phyloP scores from a whole-genome alignment of 2,113 vertebrate genomes.

The Porphyrio hochstetteri region DNA sequence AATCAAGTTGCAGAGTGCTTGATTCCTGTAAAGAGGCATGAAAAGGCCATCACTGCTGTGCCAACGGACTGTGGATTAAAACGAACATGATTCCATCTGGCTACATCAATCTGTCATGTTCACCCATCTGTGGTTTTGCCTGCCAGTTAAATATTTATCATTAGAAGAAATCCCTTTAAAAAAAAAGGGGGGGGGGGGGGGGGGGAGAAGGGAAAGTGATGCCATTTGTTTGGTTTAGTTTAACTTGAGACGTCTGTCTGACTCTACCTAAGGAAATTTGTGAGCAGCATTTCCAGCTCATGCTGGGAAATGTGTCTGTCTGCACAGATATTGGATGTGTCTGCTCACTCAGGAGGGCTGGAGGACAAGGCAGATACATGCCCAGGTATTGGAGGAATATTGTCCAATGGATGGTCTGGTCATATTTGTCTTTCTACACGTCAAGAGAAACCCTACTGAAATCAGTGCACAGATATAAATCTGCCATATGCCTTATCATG shows the following conservation, averaged over 20 bases:
- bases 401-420: not conserved
- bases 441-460: not conserved
- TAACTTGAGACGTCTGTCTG: not conserved
- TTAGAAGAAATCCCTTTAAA: not conserved
- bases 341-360: not conserved
- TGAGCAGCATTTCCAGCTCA: not conserved
- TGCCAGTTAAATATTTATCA: not conserved
- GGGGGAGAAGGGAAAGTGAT: not conserved
- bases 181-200: not conserved
- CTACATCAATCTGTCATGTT: conserved; percentile 16
- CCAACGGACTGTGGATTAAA: conserved; percentile 12
- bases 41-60: conserved; percentile 13
- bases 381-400: not conserved
- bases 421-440: not conserved
- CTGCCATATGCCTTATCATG: not conserved
- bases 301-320: not conserved
- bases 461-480: not conserved
- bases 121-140: not conserved
- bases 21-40: not conserved
- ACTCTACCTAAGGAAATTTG: not conserved
- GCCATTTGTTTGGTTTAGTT: not conserved
- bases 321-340: not conserved
- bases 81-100: conserved; percentile 30
- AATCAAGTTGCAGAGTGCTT: not conserved
- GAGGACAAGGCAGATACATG: not conserved